Percentiles rank a stretch among this genome's conserved stretches.
Evolutionary conservation across 2,888 invertebrate species (phyloP).

Genomic region (Nycteola revayana): DNA sequence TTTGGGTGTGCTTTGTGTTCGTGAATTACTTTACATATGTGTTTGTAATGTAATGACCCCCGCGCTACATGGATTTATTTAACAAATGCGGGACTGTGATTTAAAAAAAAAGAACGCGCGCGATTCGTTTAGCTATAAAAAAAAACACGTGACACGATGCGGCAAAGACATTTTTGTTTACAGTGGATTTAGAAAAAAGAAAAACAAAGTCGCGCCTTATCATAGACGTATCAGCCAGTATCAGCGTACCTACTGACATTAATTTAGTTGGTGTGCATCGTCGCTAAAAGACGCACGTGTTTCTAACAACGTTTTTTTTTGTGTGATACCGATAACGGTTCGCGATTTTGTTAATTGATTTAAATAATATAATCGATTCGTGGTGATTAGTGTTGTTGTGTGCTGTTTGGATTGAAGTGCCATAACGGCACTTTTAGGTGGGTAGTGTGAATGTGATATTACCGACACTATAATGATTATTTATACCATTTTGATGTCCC

Average conservation of each 20-base stretch:
- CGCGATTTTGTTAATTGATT: constrained; percentile 26
- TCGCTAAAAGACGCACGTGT: constrained; percentile 30
- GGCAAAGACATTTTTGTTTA: constrained; percentile 15
- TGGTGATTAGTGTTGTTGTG: constrained; percentile 25
- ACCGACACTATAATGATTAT: no score
- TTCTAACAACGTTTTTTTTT: constrained; percentile 20
- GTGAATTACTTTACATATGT: no score
- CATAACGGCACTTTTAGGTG: constrained; percentile 26
- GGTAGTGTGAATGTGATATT: background rate
- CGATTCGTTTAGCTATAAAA: constrained; percentile 29
- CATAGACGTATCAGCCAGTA: constrained; percentile 2
- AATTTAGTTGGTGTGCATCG: constrained; percentile 35
- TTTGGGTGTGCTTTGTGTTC: no score
- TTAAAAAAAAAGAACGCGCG: no score
- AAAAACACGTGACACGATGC: constrained; percentile 32
- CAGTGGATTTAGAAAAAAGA: constrained; percentile 17
- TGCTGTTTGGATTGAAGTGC: constrained; percentile 33
- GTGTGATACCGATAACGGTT: constrained; percentile 27
- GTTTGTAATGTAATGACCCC: no score
- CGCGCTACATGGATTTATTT: no score
- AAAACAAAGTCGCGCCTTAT: constrained; percentile 23
- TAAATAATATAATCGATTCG: constrained; percentile 23
- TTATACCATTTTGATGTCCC: no score
- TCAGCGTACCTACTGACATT: constrained; percentile 1
- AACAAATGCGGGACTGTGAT: no score